Evolutionary conservation across 2,113 vertebrate genomes (phyloP), one percentile per base, ranked within the genome.

Genomic region (Microcebus griseorufus): DNA sequence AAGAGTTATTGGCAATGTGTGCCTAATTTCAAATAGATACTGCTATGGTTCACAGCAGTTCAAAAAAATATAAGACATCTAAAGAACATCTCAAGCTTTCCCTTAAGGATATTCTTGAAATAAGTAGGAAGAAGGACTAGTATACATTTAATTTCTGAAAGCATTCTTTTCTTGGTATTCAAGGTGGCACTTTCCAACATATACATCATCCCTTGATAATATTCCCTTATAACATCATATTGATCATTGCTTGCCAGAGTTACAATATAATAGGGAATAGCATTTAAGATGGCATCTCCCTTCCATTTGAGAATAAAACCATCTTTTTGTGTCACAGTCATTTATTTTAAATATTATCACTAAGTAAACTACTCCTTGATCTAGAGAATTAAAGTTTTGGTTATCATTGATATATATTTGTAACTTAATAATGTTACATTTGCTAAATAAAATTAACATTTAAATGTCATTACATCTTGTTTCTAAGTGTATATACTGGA

Each of bases 391-490:
- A 32, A 89, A 94, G 14, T 42, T 89, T 69, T 88, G 9, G 75
- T 10, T 65, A 79, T 17, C 11, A 55, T n/a, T 90, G 60, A 82
- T 53, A 55, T 42, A 32, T 60, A 55, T 72, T 70, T 73, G 3
- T 39, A 88, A 90, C n/a, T 64, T 90, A 93, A 86, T 65, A 83
- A 37, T 69, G 45, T 6, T 48, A 17, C 11, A 67, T 75, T 80
- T 91, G 18, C 42, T 91, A 88, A 91, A 45, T 51, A 83, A 82
- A 93, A 42, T 76, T 53, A 42, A 96, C 55, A 62, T n/a, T 84
- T 88, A 60, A 95, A 20, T 91, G 18, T 64, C 20, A 78, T n/a
- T 22, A 32, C 48, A 88, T 64, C 32, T 72, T 83, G 2, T 60
- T 51, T 93, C 76, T 65, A 88, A 76, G 6, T 53, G 51, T 79